phyloP scores from a whole-genome alignment of 2,888 invertebrate species.

The Caenorhabditis wallacei region DNA sequence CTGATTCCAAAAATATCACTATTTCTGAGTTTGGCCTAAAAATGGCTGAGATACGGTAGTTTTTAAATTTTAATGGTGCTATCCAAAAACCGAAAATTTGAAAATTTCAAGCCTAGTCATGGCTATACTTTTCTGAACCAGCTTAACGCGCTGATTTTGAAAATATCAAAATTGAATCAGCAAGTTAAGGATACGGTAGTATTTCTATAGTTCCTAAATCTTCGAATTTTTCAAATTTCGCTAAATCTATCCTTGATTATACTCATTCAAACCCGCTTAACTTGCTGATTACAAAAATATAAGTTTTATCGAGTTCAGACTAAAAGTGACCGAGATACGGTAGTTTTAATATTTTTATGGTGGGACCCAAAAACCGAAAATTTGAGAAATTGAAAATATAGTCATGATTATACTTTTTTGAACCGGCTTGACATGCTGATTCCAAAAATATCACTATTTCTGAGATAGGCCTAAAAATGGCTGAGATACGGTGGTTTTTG shows the following conservation, averaged over 20 bases:
- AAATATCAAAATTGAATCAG: too few species aligned
- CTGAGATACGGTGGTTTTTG: background rate
- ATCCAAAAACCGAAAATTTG: background rate
- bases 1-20: background rate
- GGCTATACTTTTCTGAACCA: slow-evolving; percentile 4
- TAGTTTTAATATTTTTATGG: background rate
- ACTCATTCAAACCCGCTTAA: too few species aligned
- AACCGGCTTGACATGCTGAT: background rate
- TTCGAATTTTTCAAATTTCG: too few species aligned
- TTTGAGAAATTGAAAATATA: background rate
- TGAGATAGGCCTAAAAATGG: background rate
- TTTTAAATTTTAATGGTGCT: background rate
- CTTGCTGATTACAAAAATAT: slow-evolving; percentile 5
- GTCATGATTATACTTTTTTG: too few species aligned
- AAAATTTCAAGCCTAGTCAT: background rate
- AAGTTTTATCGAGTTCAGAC: background rate
- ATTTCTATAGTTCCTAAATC: too few species aligned
- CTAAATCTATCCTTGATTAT: too few species aligned
- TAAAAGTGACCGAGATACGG: background rate
- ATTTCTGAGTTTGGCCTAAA: background rate
- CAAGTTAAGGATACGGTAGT: too few species aligned
- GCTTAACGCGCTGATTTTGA: background rate
- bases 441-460: background rate
- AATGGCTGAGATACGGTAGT: background rate
- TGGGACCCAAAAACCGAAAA: background rate